A percentile compares a stretch with the other conserved stretches of the same genome.
Conservation (phyloP, 2,888 invertebrate genomes). For the Allolobophora icterica region DNA sequence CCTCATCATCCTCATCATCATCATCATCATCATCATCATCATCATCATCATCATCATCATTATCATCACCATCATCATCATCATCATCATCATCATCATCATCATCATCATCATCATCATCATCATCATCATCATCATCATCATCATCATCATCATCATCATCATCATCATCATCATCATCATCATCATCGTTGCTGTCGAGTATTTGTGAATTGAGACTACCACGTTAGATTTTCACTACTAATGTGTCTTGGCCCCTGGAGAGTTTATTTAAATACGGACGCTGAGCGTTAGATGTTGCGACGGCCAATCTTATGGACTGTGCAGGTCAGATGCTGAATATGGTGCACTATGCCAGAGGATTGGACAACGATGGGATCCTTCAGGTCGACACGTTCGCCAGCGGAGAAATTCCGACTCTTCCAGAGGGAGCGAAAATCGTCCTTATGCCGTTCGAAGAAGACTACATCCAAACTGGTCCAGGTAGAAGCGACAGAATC, state of each 20-base stretch:
- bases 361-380: constrained; percentile 59
- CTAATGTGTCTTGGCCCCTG: no score
- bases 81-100: background rate
- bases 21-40: background rate
- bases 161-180: background rate
- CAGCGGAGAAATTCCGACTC: constrained; percentile 61
- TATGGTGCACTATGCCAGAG: constrained; percentile 62
- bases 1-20: background rate
- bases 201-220: no score
- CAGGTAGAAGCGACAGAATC: constrained; percentile 51
- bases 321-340: constrained; percentile 64
- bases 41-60: background rate
- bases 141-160: no score
- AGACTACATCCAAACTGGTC: constrained; percentile 67
- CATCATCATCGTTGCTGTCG: background rate
- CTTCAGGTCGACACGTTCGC: constrained; percentile 65
- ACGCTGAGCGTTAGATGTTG: background rate
- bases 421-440: constrained; percentile 56
- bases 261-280: background rate
- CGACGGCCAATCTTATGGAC: background rate
- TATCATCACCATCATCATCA: background rate
- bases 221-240: no score
- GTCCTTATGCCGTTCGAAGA: constrained; percentile 66
- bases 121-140: no score
- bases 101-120: background rate